phyloP scores from a whole-genome alignment of 2,113 vertebrate genomes.

The Sylvietta virens region DNA sequence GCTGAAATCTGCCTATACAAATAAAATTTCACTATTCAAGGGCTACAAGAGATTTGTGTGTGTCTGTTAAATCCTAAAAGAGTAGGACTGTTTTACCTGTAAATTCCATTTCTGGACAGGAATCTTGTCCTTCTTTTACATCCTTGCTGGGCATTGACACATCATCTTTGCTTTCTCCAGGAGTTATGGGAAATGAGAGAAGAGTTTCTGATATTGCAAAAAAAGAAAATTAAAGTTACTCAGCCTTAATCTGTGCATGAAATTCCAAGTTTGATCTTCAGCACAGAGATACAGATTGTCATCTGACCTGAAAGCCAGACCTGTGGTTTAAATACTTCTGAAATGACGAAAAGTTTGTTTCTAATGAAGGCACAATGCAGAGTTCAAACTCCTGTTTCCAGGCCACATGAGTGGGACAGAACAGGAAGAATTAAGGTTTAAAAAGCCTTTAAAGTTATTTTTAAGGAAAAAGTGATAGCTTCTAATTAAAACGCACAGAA shows the following conservation, averaged over 20 bases:
- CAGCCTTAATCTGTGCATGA: background rate
- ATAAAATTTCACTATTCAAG: background rate
- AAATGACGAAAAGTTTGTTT: background rate
- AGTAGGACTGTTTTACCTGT: background rate
- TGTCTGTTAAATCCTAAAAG: background rate
- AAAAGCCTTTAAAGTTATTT: background rate
- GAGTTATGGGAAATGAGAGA: background rate
- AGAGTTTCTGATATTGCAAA: background rate
- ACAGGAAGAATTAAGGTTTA: background rate
- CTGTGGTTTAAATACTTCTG: background rate
- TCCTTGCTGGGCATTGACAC: fast-evolving
- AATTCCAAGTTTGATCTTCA: background rate
- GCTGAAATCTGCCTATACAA: background rate
- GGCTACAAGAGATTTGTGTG: background rate
- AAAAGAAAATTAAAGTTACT: background rate
- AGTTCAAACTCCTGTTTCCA: background rate
- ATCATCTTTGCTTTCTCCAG: background rate
- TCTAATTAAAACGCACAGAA: background rate
- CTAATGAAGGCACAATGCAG: background rate
- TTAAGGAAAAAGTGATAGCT: background rate
- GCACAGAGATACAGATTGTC: background rate
- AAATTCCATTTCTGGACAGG: background rate
- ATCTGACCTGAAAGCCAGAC: background rate
- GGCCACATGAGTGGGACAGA: background rate
- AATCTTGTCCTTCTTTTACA: background rate